Conservation (phyloP, 2,797 vertebrate genomes). For the Gila robusta region DNA sequence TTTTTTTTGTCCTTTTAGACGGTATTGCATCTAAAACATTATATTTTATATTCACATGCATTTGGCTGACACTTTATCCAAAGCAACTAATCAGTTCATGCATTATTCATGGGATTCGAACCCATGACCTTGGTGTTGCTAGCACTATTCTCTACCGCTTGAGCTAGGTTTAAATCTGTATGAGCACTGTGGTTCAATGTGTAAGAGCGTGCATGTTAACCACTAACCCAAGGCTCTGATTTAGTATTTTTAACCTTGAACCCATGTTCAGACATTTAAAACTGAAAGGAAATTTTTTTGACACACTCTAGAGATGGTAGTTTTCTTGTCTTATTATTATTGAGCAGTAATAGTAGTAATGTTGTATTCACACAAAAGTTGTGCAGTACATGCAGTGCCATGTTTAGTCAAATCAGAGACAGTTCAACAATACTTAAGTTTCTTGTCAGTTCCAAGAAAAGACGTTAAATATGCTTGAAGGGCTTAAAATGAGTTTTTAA, state of each 20-base stretch:
- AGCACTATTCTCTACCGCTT: not conserved
- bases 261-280: not conserved
- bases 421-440: conserved; percentile 21
- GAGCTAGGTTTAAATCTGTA: not conserved
- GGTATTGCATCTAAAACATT: not conserved
- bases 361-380: conserved; percentile 11
- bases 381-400: not conserved
- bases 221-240: not conserved
- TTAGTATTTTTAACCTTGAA: conserved; percentile 10
- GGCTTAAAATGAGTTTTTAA: conserved; percentile 40
- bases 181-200: not conserved
- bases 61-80: not conserved
- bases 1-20: not conserved
- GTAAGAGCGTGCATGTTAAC: not conserved
- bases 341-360: conserved; percentile 17
- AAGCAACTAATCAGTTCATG: not conserved
- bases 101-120: not conserved
- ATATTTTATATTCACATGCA: not conserved
- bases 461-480: conserved; percentile 17
- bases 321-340: conserved; percentile 14
- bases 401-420: conserved; percentile 27
- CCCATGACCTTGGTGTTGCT: not conserved
- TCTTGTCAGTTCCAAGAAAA: conserved; percentile 34
- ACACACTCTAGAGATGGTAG: not conserved
- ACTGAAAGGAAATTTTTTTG: not conserved